phyloP scores from a whole-genome alignment of 2,113 vertebrate species.

The Callithrix jacchus region DNA sequence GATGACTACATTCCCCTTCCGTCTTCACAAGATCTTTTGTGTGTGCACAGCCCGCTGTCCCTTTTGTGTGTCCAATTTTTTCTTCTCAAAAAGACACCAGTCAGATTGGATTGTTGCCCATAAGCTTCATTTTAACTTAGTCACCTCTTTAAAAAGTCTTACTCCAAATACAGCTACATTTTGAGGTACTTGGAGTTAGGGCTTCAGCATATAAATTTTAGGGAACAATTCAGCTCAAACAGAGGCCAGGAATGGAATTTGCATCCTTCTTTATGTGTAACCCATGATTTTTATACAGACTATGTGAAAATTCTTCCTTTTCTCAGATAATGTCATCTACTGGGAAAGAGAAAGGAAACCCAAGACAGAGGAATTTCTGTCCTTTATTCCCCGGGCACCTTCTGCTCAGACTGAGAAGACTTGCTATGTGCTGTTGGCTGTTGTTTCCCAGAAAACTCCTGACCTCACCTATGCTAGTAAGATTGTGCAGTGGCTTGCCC shows the following conservation, averaged over 20 bases:
- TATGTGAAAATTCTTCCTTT: constrained; percentile 9
- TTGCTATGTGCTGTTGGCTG: constrained; percentile 87
- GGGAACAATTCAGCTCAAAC: background rate
- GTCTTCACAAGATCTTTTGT: background rate
- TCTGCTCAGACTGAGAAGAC: constrained; percentile 85
- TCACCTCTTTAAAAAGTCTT: too few relatives aligned
- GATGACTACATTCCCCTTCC: background rate
- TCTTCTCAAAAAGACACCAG: background rate
- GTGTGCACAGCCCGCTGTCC: background rate
- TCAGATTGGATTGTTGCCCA: too few relatives aligned
- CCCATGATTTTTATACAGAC: background rate
- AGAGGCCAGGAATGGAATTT: background rate
- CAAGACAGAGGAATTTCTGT: constrained; percentile 9
- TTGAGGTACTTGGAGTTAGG: too few relatives aligned
- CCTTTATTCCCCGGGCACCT: constrained; percentile 64
- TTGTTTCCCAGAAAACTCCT: constrained; percentile 33
- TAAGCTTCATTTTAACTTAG: background rate
- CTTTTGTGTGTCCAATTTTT: background rate
- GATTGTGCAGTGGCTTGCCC: constrained; percentile 88
- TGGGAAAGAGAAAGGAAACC: constrained; percentile 78
- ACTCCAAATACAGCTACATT: too few relatives aligned
- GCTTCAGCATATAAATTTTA: background rate
- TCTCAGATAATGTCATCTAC: constrained; percentile 76
- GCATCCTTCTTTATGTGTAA: background rate
- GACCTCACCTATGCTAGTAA: constrained; percentile 80